Percentiles rank a stretch among this genome's conserved stretches.
Conservation (phyloP, 1,140 invertebrate species). For the Drosophila funebris region DNA sequence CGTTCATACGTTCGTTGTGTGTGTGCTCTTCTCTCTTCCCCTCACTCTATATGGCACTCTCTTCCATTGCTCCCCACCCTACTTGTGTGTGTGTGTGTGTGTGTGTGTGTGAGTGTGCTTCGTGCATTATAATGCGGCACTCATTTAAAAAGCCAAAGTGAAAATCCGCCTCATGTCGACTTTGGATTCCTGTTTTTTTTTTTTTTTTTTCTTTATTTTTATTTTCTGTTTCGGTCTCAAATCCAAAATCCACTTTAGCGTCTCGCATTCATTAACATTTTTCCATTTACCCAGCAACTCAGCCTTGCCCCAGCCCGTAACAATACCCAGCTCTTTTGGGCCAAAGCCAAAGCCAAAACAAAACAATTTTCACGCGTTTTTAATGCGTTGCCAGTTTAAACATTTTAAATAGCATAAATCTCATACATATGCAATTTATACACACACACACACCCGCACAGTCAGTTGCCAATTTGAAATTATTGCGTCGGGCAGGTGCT, state of each 20-base stretch:
- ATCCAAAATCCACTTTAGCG: conserved; percentile 34
- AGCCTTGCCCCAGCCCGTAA: not conserved
- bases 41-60: not conserved
- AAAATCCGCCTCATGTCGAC: conserved; percentile 61
- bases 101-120: conserved; percentile 2
- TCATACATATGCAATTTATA: conserved; percentile 80
- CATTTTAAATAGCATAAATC: conserved; percentile 69
- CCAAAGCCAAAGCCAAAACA: conserved; percentile 36
- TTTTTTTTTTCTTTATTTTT: not conserved
- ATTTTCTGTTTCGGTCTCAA: conserved; percentile 4
- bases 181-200: conserved; percentile 30
- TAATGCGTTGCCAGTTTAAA: conserved; percentile 62
- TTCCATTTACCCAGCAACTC: conserved; percentile 53
- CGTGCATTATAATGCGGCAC: conserved; percentile 43
- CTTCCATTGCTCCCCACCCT: not conserved
- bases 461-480: conserved; percentile 74
- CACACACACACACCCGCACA: conserved; percentile 34
- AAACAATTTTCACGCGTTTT: conserved; percentile 75
- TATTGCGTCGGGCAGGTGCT: conserved; percentile 70
- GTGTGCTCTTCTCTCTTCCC: too few species aligned
- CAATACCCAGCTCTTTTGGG: conserved; percentile 13
- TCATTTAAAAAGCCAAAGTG: conserved; percentile 75
- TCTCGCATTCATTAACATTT: conserved; percentile 76
- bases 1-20: conserved; percentile 3
- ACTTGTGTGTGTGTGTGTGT: conserved; percentile 2